These are phyloP conservation scores for Silvanus unidentatus DNA, from an alignment of 2,888 invertebrate genomes.

Conservation along the genomic window DNA sequence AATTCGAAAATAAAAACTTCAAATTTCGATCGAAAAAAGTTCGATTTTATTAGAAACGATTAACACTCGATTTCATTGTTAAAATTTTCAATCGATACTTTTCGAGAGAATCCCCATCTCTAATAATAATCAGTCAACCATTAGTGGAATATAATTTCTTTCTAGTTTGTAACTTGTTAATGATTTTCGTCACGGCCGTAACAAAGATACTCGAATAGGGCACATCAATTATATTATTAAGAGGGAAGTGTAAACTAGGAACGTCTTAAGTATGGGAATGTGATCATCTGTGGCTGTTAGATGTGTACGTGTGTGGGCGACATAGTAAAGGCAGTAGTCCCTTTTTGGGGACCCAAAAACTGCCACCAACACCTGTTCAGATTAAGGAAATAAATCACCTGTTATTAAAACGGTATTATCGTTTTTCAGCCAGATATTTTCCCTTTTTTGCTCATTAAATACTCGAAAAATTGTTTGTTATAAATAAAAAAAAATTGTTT, in stretches of 20 bases:
- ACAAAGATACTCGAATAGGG: neutral
- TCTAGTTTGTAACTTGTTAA: no score
- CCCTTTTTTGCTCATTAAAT: constrained; percentile 21
- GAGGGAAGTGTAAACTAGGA: constrained; percentile 8
- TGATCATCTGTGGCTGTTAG: constrained; percentile 17
- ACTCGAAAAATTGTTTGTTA: neutral
- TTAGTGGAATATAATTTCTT: no score
- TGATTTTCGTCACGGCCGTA: no score
- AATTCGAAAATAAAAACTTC: no score
- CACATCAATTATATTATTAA: neutral
- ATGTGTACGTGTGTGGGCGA: no score
- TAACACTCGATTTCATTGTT: no score
- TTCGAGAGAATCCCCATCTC: no score
- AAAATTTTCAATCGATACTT: no score
- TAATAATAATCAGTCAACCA: no score
- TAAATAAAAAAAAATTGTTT: no score
- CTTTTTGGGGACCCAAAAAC: constrained; percentile 5
- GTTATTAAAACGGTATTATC: constrained; percentile 37
- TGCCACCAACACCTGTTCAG: constrained; percentile 35
- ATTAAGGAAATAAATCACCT: constrained; percentile 36
- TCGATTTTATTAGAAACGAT: no score
- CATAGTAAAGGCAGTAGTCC: constrained; percentile 12
- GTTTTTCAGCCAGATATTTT: constrained; percentile 22
- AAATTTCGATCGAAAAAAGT: no score
- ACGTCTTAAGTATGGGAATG: constrained; percentile 19